Conservation (phyloP, 2,113 vertebrate genomes). For the Oxygymnocypris stewartii region DNA sequence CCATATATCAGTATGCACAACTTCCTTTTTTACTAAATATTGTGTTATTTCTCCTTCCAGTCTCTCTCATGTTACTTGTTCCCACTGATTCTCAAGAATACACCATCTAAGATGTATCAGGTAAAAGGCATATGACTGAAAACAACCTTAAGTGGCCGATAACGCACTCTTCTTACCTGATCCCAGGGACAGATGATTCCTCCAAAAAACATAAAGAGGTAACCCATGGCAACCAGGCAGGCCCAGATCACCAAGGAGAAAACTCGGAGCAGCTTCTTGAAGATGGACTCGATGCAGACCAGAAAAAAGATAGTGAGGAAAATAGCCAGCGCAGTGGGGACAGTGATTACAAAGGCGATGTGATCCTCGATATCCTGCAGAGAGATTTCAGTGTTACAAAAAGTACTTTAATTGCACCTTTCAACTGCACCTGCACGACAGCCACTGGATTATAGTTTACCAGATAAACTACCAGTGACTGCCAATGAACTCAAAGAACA, state of each 20-base stretch:
- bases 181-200: conserved; percentile 96
- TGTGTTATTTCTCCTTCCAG: neutral
- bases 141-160: conserved; percentile 32
- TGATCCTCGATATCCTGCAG: conserved; percentile 91
- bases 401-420: conserved; percentile 1
- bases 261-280: conserved; percentile 92
- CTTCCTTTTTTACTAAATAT: neutral
- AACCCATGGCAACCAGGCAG: conserved; percentile 94
- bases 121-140: conserved; percentile 39
- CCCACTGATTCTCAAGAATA: conserved; percentile 27
- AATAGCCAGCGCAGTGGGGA: conserved; percentile 93
- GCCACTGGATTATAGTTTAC: conserved; percentile 25
- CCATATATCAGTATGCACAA: neutral
- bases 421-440: neutral
- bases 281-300: conserved; percentile 93
- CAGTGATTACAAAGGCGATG: conserved; percentile 93
- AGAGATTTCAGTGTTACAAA: conserved; percentile 41
- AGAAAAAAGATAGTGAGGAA: conserved; percentile 96
- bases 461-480: conserved; percentile 12
- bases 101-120: neutral
- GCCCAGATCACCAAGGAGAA: conserved; percentile 96
- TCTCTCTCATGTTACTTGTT: neutral
- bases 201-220: conserved; percentile 97
- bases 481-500: neutral
- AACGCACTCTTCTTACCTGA: conserved; percentile 81